A percentile compares a stretch with the other conserved stretches of the same genome.
phyloP scores from a whole-genome alignment of 2,888 invertebrate species.

The Cheilosia scutellata region DNA sequence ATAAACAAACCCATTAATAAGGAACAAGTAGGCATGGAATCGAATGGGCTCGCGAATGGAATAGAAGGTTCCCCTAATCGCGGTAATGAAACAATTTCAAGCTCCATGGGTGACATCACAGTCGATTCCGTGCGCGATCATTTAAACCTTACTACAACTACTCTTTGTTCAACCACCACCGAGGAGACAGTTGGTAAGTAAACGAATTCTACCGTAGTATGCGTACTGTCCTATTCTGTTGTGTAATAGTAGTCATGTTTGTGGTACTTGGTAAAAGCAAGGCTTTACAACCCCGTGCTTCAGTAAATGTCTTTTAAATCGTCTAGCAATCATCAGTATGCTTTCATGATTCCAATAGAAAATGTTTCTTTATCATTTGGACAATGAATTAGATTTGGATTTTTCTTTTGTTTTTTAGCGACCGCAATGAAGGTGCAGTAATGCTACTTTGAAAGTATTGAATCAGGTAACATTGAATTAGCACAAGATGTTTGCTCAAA shows the following conservation, averaged over 20 bases:
- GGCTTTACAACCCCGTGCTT: constrained; percentile 26
- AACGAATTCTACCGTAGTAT: neutral
- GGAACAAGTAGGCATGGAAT: constrained; percentile 78
- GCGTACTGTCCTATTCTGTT: constrained; percentile 3
- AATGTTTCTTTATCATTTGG: neutral
- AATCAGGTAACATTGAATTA: constrained; percentile 22
- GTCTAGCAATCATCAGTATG: constrained; percentile 30
- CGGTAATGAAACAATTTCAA: constrained; percentile 85
- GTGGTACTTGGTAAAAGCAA: constrained; percentile 10
- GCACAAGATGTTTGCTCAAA: neutral
- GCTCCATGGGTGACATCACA: constrained; percentile 93
- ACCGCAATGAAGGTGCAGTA: constrained; percentile 36
- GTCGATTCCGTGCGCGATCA: constrained; percentile 97
- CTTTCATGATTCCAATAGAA: constrained; percentile 23
- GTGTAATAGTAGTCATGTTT: neutral
- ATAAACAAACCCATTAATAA: constrained; percentile 72
- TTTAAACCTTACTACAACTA: constrained; percentile 85
- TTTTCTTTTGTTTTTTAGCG: constrained; percentile 58
- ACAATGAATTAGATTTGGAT: constrained; percentile 10
- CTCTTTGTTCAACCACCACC: constrained; percentile 83
- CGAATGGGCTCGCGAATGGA: constrained; percentile 84
- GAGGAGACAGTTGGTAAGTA: constrained; percentile 84
- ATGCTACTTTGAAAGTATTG: neutral
- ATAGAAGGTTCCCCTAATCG: constrained; percentile 82
- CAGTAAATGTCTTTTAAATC: constrained; percentile 10